These are phyloP conservation scores for Apotomis betuletana DNA, from an alignment of 2,888 invertebrate genomes.

Conservation along the genomic window DNA sequence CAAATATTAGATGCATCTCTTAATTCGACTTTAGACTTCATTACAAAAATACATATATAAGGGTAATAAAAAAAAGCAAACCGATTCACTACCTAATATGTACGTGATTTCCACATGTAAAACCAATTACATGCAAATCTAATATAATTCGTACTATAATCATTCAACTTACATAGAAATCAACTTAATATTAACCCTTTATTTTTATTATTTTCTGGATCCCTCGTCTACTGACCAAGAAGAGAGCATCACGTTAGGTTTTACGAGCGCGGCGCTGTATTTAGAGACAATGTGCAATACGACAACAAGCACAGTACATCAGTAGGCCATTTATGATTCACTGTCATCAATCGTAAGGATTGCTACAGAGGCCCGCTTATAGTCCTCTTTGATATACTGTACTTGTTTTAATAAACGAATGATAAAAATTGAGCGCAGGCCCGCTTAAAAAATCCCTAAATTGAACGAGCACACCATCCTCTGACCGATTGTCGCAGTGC, in stretches of 20 bases:
- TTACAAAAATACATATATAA: not conserved
- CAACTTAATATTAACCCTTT: not conserved
- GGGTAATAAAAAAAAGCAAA: not conserved
- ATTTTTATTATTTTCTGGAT: not conserved
- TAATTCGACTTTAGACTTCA: slow-evolving; percentile 1
- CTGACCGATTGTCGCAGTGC: slow-evolving; percentile 76
- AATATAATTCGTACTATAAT: slow-evolving; percentile 9
- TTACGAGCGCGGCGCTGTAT: slow-evolving; percentile 60
- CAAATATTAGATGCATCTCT: slow-evolving; percentile 1
- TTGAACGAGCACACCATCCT: slow-evolving; percentile 77
- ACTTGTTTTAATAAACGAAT: slow-evolving; percentile 16
- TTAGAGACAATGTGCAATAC: slow-evolving; percentile 50
- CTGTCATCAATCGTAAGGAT: not conserved
- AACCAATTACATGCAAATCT: slow-evolving; percentile 33
- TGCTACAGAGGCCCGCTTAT: not conserved
- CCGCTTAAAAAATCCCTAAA: slow-evolving; percentile 56
- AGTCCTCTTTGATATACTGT: slow-evolving; percentile 8
- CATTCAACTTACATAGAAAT: slow-evolving; percentile 6
- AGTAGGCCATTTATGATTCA: slow-evolving; percentile 6
- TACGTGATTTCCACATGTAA: slow-evolving; percentile 24
- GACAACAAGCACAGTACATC: slow-evolving; percentile 35
- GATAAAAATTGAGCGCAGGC: slow-evolving; percentile 54
- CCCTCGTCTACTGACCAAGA: not conserved
- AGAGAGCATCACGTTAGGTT: slow-evolving; percentile 51
- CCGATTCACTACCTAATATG: slow-evolving; percentile 7